phyloP scores from a whole-genome alignment of 2,797 vertebrate species.

The Rhynchonycteris naso region DNA sequence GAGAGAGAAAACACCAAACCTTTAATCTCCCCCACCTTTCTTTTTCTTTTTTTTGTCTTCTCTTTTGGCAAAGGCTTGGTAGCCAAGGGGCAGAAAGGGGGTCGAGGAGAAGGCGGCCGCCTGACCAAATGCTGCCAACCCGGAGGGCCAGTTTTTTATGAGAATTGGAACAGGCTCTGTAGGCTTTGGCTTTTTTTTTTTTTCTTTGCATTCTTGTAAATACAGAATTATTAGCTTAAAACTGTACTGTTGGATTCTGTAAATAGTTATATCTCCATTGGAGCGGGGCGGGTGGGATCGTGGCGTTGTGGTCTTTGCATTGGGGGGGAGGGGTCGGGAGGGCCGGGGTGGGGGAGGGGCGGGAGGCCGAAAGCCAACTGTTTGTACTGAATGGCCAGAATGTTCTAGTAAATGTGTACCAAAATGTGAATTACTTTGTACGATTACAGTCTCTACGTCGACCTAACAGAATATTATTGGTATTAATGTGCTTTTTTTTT shows the following conservation, averaged over 20 bases:
- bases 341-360: slow-evolving; percentile 69
- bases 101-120: slow-evolving; percentile 89
- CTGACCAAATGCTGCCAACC: slow-evolving; percentile 89
- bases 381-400: slow-evolving; percentile 98
- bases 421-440: slow-evolving; percentile 99
- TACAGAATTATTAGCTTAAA: slow-evolving; percentile 95
- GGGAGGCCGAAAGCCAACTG: slow-evolving; percentile 91
- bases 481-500: slow-evolving; percentile 99
- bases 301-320: slow-evolving; percentile 98
- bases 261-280: slow-evolving; percentile 97
- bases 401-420: slow-evolving; percentile 99
- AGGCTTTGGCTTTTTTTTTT: slow-evolving; percentile 88
- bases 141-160: slow-evolving; percentile 88
- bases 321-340: slow-evolving; percentile 88
- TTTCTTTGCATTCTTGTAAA: slow-evolving; percentile 89
- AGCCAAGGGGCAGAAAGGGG: slow-evolving; percentile 86
- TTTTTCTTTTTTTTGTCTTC: slow-evolving; percentile 63
- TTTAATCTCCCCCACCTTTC: background rate
- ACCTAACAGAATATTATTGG: slow-evolving; percentile 98
- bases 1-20: slow-evolving; percentile 84
- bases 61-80: slow-evolving; percentile 84
- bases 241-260: slow-evolving; percentile 99
- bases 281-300: slow-evolving; percentile 90
- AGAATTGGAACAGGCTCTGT: slow-evolving; percentile 91
- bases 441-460: slow-evolving; percentile 99